A percentile compares a stretch with the other conserved stretches of the same genome.
Conservation (phyloP, 1,140 invertebrate species). For the Neotoxoptera formosana region DNA sequence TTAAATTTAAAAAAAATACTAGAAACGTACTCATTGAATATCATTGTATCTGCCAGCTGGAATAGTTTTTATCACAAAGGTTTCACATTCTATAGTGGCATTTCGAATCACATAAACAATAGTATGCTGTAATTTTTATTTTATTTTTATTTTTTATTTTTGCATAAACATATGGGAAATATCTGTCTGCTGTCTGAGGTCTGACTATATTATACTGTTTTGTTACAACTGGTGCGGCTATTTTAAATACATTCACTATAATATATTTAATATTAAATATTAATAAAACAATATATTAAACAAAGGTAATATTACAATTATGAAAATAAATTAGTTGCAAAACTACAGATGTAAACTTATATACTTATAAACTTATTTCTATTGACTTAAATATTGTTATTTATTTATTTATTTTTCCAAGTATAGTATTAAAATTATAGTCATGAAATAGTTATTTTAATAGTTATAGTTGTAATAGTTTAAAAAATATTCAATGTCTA, state of each 20-base stretch:
- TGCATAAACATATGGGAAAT: not conserved
- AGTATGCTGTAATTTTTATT: too few species aligned
- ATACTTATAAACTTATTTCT: not conserved
- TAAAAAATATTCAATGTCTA: not conserved
- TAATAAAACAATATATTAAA: not conserved
- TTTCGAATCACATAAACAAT: too few species aligned
- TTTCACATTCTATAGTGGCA: too few species aligned
- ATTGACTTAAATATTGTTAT: not conserved
- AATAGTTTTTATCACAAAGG: too few species aligned
- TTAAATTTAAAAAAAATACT: too few species aligned
- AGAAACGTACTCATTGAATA: too few species aligned
- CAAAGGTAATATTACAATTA: not conserved
- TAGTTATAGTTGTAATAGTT: not conserved
- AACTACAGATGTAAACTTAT: not conserved
- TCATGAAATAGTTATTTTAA: not conserved
- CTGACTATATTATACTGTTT: not conserved
- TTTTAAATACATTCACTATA: not conserved
- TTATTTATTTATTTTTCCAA: not conserved
- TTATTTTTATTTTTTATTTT: too few species aligned
- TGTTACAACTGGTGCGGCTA: not conserved
- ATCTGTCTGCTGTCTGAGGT: not conserved
- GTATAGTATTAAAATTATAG: not conserved
- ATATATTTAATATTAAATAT: too few species aligned
- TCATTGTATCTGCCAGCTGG: too few species aligned
- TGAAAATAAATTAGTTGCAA: not conserved